Evolutionary conservation across 2,797 vertebrate genomes (phyloP), one percentile per base, ranked within the genome.

Genomic region (Erethizon dorsatum): DNA sequence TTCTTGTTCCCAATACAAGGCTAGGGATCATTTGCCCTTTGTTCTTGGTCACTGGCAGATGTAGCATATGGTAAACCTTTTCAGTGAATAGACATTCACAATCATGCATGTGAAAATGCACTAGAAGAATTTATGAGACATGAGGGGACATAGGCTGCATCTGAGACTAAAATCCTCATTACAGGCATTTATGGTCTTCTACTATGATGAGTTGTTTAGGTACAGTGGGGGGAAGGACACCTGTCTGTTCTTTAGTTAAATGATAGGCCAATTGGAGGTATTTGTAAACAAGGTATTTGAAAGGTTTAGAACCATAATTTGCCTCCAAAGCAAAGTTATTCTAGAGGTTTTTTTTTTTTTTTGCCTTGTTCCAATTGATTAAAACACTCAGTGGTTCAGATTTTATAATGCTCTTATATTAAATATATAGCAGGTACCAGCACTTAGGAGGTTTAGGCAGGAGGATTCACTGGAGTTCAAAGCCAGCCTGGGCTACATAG

Each of bases 111-210:
- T 93, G 95, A 95, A 88, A 97, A 90, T 91, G 94, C 79, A 17
- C 82, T 86, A 63, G 87, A 85, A 91, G 78, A 69, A 97, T 97
- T 96, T 82, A 94, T 67, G 93, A 92, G 94, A 82, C 94, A 52
- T 86, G 59, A 85, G 78, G 90, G 93, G 50, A 96, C 71, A 50
- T 65, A 33, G 67, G 63, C 79, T 78, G 65, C 83, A 87, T 96
- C 26, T 78, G 57, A 96, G 92, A 85, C n/a, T 41, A 47, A 24
- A 57, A 59, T 88, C 61, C 54, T 73, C 9, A 79, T 94, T 83
- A 63, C 47, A 63, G 10, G 12, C 85, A 80, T 75, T 88, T 90
- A 31, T 79, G 7, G 33, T 94, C 0, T 71, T 61, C 78, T 91
- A 6, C 37, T 1, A 1, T 41, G 28, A 47, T 59, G 65, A 28